These are phyloP conservation scores for Mesocricetus auratus DNA, from an alignment of 2,113 vertebrate species.

Conservation along the genomic window DNA sequence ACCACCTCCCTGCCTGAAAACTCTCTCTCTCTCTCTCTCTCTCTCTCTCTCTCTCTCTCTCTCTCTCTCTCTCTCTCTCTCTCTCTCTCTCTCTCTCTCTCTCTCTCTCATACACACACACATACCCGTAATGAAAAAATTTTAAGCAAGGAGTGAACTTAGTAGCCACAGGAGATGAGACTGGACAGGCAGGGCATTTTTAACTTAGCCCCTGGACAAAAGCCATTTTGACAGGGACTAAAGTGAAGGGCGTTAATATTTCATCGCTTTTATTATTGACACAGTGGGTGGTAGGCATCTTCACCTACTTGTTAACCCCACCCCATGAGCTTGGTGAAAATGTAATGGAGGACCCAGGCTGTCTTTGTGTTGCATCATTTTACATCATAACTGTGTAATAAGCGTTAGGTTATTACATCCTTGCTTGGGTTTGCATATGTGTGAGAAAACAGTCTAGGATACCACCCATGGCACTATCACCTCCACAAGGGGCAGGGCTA, in stretches of 20 bases:
- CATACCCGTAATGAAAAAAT: background rate
- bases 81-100: too few species aligned
- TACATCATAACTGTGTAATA: background rate
- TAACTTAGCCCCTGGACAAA: background rate
- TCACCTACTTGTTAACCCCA: background rate
- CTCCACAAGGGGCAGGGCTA: background rate
- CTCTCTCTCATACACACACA: too few species aligned
- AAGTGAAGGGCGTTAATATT: slow-evolving; percentile 4
- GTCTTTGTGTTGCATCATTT: background rate
- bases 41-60: too few species aligned
- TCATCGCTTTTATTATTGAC: slow-evolving; percentile 33
- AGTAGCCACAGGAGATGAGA: background rate
- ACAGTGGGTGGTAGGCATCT: background rate
- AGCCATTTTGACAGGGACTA: slow-evolving; percentile 32
- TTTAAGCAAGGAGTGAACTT: background rate
- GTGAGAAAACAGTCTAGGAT: background rate
- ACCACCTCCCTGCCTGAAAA: too few species aligned
- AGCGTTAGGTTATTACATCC: background rate
- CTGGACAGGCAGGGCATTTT: background rate
- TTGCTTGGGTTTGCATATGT: background rate
- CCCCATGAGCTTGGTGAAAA: background rate
- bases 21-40: too few species aligned
- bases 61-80: too few species aligned
- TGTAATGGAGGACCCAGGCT: background rate
- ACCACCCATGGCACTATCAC: too few species aligned